These are phyloP conservation scores for Chloroceryle aenea DNA, from an alignment of 2,113 vertebrate species.

Conservation along the genomic window DNA sequence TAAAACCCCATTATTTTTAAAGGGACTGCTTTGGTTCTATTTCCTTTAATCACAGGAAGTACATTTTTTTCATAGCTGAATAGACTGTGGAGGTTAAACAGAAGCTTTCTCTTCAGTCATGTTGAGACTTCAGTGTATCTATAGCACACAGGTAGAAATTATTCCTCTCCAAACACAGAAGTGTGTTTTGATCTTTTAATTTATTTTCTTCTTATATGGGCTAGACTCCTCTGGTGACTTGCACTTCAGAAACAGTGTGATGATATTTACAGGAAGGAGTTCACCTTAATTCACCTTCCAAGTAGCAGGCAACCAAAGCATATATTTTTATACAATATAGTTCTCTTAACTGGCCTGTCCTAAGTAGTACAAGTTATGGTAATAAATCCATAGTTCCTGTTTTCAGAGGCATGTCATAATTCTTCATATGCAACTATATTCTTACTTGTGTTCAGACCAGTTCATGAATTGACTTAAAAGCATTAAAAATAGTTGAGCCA, in stretches of 20 bases:
- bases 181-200: neutral
- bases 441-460: neutral
- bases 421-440: neutral
- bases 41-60: neutral
- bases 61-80: neutral
- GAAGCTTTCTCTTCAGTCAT: neutral
- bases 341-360: neutral
- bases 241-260: neutral
- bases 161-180: neutral
- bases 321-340: neutral
- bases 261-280: neutral
- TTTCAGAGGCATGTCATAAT: neutral
- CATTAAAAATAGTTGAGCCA: neutral
- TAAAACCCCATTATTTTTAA: neutral
- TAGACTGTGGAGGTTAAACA: neutral
- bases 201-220: neutral
- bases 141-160: neutral
- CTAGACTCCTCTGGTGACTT: neutral
- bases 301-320: neutral
- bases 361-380: neutral
- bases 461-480: neutral
- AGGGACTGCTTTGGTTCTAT: neutral
- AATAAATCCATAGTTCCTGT: neutral
- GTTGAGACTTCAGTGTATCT: neutral
- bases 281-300: neutral